A percentile compares a stretch with the other conserved stretches of the same genome.
Conservation (phyloP, 2,797 vertebrate genomes). For the Heterohyrax brucei region DNA sequence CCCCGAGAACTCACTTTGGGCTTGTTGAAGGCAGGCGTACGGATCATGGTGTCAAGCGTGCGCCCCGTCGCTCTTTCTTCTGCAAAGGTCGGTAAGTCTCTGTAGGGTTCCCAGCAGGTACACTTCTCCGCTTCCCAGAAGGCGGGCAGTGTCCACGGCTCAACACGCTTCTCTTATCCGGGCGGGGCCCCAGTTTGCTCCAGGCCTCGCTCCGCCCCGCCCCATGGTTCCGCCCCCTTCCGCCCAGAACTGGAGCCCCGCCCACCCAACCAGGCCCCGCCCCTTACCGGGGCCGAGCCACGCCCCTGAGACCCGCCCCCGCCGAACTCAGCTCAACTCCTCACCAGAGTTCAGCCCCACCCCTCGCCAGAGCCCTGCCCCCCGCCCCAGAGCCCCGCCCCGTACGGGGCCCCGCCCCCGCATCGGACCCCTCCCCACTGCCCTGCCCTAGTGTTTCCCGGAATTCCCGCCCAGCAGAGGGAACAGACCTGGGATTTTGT, state of each 20-base stretch:
- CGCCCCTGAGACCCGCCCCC: too few species aligned
- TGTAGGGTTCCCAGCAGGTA: not conserved
- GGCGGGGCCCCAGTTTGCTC: not conserved
- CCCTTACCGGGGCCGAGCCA: too few species aligned
- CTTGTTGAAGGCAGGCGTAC: constrained; percentile 81
- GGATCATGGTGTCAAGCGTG: constrained; percentile 77
- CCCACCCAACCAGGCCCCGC: accelerated
- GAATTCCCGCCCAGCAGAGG: not conserved
- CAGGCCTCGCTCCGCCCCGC: too few species aligned
- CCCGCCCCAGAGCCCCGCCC: too few species aligned
- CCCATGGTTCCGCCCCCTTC: not conserved
- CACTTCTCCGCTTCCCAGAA: not conserved
- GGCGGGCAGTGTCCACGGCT: not conserved
- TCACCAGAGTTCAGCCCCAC: too few species aligned
- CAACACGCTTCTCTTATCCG: constrained; percentile 37
- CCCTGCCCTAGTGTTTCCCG: constrained; percentile 68
- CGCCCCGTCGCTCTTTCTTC: not conserved
- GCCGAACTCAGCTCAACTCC: too few species aligned
- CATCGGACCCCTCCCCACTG: too few species aligned
- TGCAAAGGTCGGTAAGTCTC: not conserved
- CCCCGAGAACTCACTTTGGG: constrained; percentile 89
- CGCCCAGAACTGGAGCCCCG: not conserved
- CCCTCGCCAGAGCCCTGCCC: too few species aligned
- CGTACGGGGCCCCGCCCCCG: too few species aligned
- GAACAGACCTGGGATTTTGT: not conserved